Evolutionary conservation across 2,888 invertebrate genomes (phyloP).

Genomic region (Mythimna lalbum): DNA sequence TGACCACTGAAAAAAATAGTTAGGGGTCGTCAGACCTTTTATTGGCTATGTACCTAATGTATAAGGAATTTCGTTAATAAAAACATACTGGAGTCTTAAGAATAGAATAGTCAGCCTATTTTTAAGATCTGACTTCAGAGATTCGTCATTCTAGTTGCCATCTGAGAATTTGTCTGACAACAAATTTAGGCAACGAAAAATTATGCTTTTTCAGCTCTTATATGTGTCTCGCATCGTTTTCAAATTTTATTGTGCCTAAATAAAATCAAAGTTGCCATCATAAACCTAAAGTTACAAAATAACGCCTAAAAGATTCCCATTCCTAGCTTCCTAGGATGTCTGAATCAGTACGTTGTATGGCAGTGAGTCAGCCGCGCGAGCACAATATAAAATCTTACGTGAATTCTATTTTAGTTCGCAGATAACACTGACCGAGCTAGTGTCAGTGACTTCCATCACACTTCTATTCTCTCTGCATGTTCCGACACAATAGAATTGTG

Average conservation of each 20-base stretch:
- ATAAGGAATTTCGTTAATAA: conserved; percentile 10
- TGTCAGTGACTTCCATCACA: conserved; percentile 69
- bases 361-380: conserved; percentile 67
- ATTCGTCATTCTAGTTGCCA: not conserved
- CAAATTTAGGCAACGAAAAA: not conserved
- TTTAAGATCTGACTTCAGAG: not conserved
- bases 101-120: conserved; percentile 1
- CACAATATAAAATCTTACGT: conserved; percentile 66
- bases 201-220: not conserved
- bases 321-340: conserved; percentile 24
- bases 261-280: too few species aligned
- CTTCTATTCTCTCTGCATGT: conserved; percentile 41
- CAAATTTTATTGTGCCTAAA: too few species aligned
- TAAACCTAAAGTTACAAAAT: not conserved
- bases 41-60: not conserved
- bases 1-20: conserved; percentile 11
- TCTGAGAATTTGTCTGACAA: not conserved
- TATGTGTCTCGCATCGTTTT: not conserved
- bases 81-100: not conserved
- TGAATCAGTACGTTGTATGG: conserved; percentile 48
- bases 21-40: conserved; percentile 15
- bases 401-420: conserved; percentile 72
- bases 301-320: not conserved
- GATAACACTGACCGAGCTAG: conserved; percentile 64
- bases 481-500: conserved; percentile 54